Conservation (phyloP, 2,113 vertebrate species). For the Ailuropoda melanoleuca region DNA sequence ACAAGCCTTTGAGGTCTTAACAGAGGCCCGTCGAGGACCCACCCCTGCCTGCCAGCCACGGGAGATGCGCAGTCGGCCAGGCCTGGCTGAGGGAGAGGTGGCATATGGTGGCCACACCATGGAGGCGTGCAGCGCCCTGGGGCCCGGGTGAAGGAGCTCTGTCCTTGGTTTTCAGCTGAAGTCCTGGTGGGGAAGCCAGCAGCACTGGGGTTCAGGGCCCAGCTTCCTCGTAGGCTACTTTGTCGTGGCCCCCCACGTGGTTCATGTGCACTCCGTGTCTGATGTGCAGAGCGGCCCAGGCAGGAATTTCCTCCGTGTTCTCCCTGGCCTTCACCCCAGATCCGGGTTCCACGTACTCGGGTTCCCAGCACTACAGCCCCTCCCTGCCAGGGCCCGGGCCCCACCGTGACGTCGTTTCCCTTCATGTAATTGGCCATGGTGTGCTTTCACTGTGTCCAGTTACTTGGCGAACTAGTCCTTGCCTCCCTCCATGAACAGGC, state of each 20-base stretch:
- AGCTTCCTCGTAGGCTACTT: not conserved
- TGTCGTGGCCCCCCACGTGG: not conserved
- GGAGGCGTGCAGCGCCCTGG: not conserved
- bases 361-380: not conserved
- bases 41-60: too few relatives aligned
- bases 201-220: not conserved
- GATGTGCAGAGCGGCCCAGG: rapidly evolving
- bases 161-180: not conserved
- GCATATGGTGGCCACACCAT: not conserved
- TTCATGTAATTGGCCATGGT: not conserved
- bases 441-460: rapidly evolving
- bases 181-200: not conserved
- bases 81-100: not conserved
- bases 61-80: not conserved
- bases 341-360: not conserved
- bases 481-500: not conserved
- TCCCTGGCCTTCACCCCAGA: too few relatives aligned
- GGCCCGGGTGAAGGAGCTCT: not conserved
- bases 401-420: not conserved
- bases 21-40: too few relatives aligned
- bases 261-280: not conserved
- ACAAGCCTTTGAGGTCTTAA: not conserved
- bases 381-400: not conserved
- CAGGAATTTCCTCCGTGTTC: not conserved
- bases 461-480: not conserved